Conservation (phyloP, 2,888 invertebrate genomes). For the Ormyrus rosae region DNA sequence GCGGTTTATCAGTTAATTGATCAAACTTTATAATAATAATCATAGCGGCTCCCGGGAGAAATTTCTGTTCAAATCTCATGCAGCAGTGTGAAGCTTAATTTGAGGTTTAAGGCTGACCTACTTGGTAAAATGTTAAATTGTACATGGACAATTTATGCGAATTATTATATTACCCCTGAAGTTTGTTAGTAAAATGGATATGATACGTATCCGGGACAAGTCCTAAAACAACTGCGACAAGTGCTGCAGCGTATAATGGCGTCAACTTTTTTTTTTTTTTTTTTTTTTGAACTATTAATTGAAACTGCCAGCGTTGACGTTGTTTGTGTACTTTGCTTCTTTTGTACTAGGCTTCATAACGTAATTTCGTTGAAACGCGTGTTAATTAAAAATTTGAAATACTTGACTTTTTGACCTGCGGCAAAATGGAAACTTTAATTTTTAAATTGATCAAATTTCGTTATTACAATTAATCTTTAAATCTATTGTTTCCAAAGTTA, state of each 20-base stretch:
- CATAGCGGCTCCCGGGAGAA: conserved; percentile 21
- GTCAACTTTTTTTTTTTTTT: too few species aligned
- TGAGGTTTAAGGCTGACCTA: conserved; percentile 35
- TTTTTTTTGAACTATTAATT: too few species aligned
- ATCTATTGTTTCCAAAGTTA: too few species aligned
- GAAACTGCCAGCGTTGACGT: not conserved
- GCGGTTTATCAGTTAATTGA: conserved; percentile 25
- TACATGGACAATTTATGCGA: conserved; percentile 13
- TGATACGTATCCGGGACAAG: not conserved
- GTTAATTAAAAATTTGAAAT: too few species aligned
- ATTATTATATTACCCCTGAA: conserved; percentile 7
- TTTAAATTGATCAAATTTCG: too few species aligned
- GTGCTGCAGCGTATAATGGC: too few species aligned
- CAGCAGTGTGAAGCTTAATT: conserved; percentile 16
- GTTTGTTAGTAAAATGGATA: conserved; percentile 2
- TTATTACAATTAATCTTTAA: too few species aligned
- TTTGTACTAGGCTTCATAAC: not conserved
- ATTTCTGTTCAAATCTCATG: conserved; percentile 17
- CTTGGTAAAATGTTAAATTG: conserved; percentile 18
- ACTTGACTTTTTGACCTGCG: too few species aligned
- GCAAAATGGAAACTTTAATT: too few species aligned
- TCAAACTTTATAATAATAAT: conserved; percentile 32
- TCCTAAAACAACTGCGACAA: not conserved
- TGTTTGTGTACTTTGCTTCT: not conserved
- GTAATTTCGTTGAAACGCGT: not conserved